Conservation (phyloP, 2,888 invertebrate genomes). For the Thelaira solivaga region DNA sequence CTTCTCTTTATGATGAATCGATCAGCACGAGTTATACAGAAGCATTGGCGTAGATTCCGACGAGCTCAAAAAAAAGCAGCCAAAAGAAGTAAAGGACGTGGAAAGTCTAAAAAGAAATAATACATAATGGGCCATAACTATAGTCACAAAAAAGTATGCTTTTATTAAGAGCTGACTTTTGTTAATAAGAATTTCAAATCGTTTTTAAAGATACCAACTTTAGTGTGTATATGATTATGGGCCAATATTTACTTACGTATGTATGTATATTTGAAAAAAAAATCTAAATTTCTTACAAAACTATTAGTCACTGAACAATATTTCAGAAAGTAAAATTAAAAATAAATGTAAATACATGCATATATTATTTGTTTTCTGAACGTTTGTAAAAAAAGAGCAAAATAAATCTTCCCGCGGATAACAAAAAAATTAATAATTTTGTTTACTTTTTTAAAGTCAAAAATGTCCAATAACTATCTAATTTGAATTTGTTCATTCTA, state of each 20-base stretch:
- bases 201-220: too few relatives aligned
- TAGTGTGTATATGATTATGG: too few relatives aligned
- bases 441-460: conserved; percentile 49
- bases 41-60: conserved; percentile 69
- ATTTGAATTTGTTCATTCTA: conserved; percentile 19
- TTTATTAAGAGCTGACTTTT: too few relatives aligned
- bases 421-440: conserved; percentile 63
- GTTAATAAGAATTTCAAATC: too few relatives aligned
- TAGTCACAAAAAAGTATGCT: too few relatives aligned
- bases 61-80: conserved; percentile 67
- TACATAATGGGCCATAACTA: too few relatives aligned
- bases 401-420: conserved; percentile 62
- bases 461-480: conserved; percentile 57
- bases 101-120: conserved; percentile 62
- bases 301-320: conserved; percentile 14
- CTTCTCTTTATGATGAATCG: conserved; percentile 72
- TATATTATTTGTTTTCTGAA: conserved; percentile 53
- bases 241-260: too few relatives aligned
- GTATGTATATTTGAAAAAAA: too few relatives aligned
- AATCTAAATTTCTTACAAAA: neutral
- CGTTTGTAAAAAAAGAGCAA: conserved; percentile 64
- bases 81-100: conserved; percentile 62
- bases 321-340: conserved; percentile 16
- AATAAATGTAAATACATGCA: neutral
- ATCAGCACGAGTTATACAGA: conserved; percentile 72